Conservation (phyloP, 1,140 invertebrate genomes). For the Drosophila athabasca region DNA sequence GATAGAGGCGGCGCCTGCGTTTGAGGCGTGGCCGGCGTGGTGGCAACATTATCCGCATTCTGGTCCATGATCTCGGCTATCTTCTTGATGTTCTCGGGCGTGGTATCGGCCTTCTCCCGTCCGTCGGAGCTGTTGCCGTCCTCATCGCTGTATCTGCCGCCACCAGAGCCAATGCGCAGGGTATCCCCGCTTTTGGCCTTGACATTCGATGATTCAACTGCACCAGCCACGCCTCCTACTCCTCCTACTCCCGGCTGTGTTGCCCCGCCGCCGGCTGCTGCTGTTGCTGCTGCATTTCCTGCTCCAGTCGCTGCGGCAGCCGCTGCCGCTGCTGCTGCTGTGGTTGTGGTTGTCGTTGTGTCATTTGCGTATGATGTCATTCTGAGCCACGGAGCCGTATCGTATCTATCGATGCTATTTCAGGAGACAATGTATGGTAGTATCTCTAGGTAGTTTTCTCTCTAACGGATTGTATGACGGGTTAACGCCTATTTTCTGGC, state of each 20-base stretch:
- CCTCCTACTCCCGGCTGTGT: slow-evolving; percentile 15
- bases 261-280: slow-evolving; percentile 11
- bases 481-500: slow-evolving; percentile 49
- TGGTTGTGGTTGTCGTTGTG: slow-evolving; percentile 57
- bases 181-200: slow-evolving; percentile 43
- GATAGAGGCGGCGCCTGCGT: background rate
- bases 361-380: slow-evolving; percentile 82
- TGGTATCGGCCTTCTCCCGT: slow-evolving; percentile 76
- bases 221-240: slow-evolving; percentile 25
- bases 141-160: slow-evolving; percentile 46
- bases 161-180: slow-evolving; percentile 25
- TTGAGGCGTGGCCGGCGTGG: slow-evolving; percentile 12
- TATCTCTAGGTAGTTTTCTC: slow-evolving; percentile 2
- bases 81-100: slow-evolving; percentile 81
- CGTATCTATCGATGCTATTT: slow-evolving; percentile 26
- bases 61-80: slow-evolving; percentile 75
- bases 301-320: slow-evolving; percentile 23
- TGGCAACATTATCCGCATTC: slow-evolving; percentile 34
- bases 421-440: slow-evolving; percentile 6
- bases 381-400: slow-evolving; percentile 35
- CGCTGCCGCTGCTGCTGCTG: slow-evolving; percentile 30
- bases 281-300: slow-evolving; percentile 7
- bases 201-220: slow-evolving; percentile 53
- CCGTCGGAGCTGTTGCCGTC: slow-evolving; percentile 74
- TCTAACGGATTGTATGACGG: slow-evolving; percentile 3